phyloP scores from a whole-genome alignment of 2,797 vertebrate genomes.

The Astyanax mexicanus region DNA sequence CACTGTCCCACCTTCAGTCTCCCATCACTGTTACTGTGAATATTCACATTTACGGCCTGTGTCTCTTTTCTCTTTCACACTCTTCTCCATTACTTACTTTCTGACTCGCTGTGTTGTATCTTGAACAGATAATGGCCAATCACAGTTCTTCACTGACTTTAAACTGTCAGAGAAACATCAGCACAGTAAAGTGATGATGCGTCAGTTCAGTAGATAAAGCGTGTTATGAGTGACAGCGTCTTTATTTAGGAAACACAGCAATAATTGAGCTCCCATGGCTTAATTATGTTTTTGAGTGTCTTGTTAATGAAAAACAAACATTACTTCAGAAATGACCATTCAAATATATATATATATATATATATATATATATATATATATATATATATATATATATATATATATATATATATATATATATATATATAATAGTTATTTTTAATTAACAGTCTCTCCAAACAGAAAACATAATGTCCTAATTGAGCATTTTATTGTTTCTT shows the following conservation, averaged over 20 bases:
- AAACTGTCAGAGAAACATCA: background rate
- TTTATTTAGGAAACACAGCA: background rate
- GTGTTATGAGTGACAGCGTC: background rate
- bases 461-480: background rate
- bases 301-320: background rate
- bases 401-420: no score
- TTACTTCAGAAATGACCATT: background rate
- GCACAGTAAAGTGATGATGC: background rate
- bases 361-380: no score
- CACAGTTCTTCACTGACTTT: background rate
- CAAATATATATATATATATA: background rate
- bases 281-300: background rate
- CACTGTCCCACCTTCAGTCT: constrained; percentile 6
- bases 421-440: no score
- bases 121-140: background rate
- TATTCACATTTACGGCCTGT: background rate
- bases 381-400: no score
- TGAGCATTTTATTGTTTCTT: background rate
- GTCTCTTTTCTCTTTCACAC: background rate
- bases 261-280: background rate
- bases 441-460: background rate
- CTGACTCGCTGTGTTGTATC: background rate
- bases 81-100: background rate
- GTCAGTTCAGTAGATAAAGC: background rate
- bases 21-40: constrained; percentile 55